Evolutionary conservation across 2,113 vertebrate species (phyloP).

Genomic region (Mesoclemmys tuberculata): DNA sequence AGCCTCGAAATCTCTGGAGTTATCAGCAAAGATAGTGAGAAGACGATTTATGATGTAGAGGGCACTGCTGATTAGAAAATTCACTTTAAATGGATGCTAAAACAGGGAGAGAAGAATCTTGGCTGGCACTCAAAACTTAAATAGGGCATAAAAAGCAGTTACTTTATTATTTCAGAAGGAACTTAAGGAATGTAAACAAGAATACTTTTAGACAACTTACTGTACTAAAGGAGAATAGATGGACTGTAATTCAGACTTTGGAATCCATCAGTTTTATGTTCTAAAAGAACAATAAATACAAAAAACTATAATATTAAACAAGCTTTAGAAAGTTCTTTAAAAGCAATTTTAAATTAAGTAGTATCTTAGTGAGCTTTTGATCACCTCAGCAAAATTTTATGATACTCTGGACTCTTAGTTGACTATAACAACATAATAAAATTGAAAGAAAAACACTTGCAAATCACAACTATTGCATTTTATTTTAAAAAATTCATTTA

Average conservation of each 20-base stretch:
- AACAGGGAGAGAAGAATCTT: slow-evolving; percentile 34
- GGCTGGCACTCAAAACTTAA: slow-evolving; percentile 71
- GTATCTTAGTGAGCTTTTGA: slow-evolving; percentile 39
- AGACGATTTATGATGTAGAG: slow-evolving; percentile 16
- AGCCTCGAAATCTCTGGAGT: slow-evolving; percentile 63
- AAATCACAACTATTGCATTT: slow-evolving; percentile 42
- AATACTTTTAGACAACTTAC: slow-evolving; percentile 62
- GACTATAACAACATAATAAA: slow-evolving; percentile 24
- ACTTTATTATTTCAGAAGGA: slow-evolving; percentile 68
- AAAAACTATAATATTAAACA: slow-evolving; percentile 48
- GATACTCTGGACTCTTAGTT: neutral
- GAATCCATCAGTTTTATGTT: slow-evolving; percentile 53
- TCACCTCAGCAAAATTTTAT: slow-evolving; percentile 7
- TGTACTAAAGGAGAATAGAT: slow-evolving; percentile 32
- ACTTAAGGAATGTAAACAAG: slow-evolving; percentile 68
- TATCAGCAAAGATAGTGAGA: slow-evolving; percentile 27
- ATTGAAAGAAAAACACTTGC: slow-evolving; percentile 42
- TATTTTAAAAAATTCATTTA: slow-evolving; percentile 33
- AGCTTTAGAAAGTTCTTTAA: slow-evolving; percentile 50
- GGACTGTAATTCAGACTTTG: slow-evolving; percentile 50
- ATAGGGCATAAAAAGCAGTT: slow-evolving; percentile 70
- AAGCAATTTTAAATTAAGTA: slow-evolving; percentile 60
- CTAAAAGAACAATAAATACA: slow-evolving; percentile 58
- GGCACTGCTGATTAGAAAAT: slow-evolving; percentile 51
- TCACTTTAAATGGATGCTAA: slow-evolving; percentile 48